phyloP scores from a whole-genome alignment of 1,140 invertebrate genomes.

The Drosophila bifasciata region DNA sequence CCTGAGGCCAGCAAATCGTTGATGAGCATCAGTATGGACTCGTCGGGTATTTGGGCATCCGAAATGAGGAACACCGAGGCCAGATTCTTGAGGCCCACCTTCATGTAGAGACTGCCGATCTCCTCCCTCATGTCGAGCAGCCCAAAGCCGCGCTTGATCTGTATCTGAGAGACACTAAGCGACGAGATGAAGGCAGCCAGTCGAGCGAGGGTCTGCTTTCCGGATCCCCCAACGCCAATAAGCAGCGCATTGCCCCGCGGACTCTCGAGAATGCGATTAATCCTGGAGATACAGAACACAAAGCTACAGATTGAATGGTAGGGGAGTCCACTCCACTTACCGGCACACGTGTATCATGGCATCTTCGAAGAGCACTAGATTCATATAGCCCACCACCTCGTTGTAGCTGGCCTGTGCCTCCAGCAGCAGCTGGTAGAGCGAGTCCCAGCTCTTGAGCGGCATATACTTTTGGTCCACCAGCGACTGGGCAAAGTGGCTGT shows the following conservation, averaged over 20 bases:
- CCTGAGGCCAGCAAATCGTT: conserved; percentile 97
- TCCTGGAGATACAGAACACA: conserved; percentile 85
- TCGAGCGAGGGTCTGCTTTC: conserved; percentile 95
- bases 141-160: conserved; percentile 94
- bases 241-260: conserved; percentile 96
- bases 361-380: conserved; percentile 97
- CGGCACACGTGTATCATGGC: conserved; percentile 96
- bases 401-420: conserved; percentile 95
- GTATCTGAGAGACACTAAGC: conserved; percentile 96
- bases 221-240: conserved; percentile 97
- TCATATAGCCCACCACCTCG: conserved; percentile 94
- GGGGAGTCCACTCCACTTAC: conserved; percentile 80
- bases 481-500: conserved; percentile 95
- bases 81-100: conserved; percentile 94
- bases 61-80: conserved; percentile 96
- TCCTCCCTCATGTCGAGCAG: conserved; percentile 93
- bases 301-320: neutral
- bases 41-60: conserved; percentile 96
- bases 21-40: conserved; percentile 96
- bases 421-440: conserved; percentile 90
- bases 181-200: conserved; percentile 95
- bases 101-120: conserved; percentile 92
- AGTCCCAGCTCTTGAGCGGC: conserved; percentile 89
- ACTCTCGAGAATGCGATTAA: conserved; percentile 96
- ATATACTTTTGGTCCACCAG: conserved; percentile 97